A percentile compares a stretch with the other conserved stretches of the same genome.
Conservation (phyloP, 37 sponge, comb jelly and placozoan species). For the Trichoplax adhaerens region DNA sequence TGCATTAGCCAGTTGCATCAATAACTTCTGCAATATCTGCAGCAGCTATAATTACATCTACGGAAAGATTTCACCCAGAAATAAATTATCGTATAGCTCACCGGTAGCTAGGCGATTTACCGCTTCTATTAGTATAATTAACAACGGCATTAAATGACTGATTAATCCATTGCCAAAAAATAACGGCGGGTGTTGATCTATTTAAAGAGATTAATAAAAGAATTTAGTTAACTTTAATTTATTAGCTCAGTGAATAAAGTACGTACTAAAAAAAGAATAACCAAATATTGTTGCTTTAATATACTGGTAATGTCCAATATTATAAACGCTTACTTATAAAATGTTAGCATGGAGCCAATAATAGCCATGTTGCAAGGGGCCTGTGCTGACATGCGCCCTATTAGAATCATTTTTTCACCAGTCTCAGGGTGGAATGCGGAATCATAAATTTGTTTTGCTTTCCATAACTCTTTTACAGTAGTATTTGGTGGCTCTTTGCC, state of each 20-base stretch:
- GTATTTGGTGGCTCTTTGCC: slow-evolving; percentile 32
- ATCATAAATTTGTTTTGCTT: slow-evolving; percentile 73
- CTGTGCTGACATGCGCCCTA: slow-evolving; percentile 90
- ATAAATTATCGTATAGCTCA: no score
- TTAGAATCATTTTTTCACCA: slow-evolving; percentile 84
- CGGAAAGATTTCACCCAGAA: no score
- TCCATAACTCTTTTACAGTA: slow-evolving; percentile 71
- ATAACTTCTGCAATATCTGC: slow-evolving; percentile 11
- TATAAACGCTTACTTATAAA: slow-evolving; percentile 46
- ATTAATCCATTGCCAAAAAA: slow-evolving; percentile 93
- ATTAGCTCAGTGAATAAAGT: background rate
- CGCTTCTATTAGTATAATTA: slow-evolving; percentile 91
- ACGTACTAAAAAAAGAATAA: background rate
- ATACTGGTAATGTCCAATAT: background rate
- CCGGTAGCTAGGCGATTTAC: slow-evolving; percentile 3
- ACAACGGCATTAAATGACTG: slow-evolving; percentile 91
- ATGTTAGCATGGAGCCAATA: slow-evolving; percentile 80
- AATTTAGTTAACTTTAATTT: no score
- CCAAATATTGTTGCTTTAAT: background rate
- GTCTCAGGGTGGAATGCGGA: slow-evolving; percentile 93
- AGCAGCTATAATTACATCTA: no score
- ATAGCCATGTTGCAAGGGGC: slow-evolving; percentile 90
- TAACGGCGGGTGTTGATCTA: slow-evolving; percentile 41
- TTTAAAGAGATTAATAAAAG: background rate
- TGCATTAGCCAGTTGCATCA: background rate